Evolutionary conservation across 2,113 vertebrate species (phyloP).

Genomic region (Proterorhinus semilunaris): DNA sequence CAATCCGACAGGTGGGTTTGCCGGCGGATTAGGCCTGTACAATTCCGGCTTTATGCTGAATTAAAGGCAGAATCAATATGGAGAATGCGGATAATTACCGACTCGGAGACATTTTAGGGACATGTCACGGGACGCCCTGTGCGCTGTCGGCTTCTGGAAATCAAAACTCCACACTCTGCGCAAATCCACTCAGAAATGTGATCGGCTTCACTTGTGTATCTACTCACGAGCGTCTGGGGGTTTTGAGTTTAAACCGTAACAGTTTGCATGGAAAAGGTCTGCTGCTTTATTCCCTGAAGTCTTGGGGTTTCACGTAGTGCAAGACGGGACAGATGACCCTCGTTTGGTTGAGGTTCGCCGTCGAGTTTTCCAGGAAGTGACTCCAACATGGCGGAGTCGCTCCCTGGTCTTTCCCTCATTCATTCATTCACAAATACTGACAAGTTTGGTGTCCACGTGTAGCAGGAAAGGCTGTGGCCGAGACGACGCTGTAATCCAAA

Average conservation of each 20-base stretch:
- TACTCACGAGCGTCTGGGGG: neutral
- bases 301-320: too few relatives aligned
- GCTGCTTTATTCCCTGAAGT: too few relatives aligned
- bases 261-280: neutral
- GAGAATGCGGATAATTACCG: conserved; percentile 72
- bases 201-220: neutral
- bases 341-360: too few relatives aligned
- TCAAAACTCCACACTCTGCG: neutral
- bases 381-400: too few relatives aligned
- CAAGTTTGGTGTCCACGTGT: too few relatives aligned
- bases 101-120: conserved; percentile 61
- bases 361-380: too few relatives aligned
- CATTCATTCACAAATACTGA: too few relatives aligned
- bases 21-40: conserved; percentile 73
- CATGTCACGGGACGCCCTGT: conserved; percentile 59
- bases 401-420: too few relatives aligned
- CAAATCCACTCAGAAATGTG: neutral
- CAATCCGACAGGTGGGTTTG: conserved; percentile 71
- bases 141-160: neutral
- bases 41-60: conserved; percentile 79
- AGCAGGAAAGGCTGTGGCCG: too few relatives aligned
- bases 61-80: conserved; percentile 73
- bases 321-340: too few relatives aligned
- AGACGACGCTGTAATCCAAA: too few relatives aligned
- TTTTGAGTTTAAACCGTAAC: neutral